Evolutionary conservation across 2,797 vertebrate genomes (phyloP).

Genomic region (Halcyon badia): DNA sequence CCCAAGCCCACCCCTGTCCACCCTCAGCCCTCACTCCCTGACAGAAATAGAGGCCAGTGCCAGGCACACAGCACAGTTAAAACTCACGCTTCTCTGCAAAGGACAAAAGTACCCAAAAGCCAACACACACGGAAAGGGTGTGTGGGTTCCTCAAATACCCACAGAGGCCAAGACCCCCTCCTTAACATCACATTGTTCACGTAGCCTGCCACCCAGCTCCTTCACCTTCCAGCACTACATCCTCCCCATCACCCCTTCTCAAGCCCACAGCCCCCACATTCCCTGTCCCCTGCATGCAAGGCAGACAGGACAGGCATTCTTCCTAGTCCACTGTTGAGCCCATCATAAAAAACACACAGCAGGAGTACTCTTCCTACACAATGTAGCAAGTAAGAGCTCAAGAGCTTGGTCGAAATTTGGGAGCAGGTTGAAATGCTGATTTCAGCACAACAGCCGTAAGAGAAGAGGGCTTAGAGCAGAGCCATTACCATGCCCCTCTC

Average conservation of each 20-base stretch:
- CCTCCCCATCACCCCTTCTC: background rate
- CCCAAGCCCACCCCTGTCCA: background rate
- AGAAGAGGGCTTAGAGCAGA: background rate
- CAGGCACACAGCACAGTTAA: background rate
- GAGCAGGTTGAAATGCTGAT: background rate
- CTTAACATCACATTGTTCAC: no score
- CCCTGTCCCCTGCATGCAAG: rapidly evolving
- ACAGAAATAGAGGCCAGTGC: background rate
- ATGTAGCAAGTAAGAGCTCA: background rate
- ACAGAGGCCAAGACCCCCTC: background rate
- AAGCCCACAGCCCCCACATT: background rate
- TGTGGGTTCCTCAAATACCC: background rate
- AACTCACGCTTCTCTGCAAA: background rate
- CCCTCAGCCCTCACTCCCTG: background rate
- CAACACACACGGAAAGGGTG: background rate
- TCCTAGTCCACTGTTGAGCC: background rate
- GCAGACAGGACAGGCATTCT: background rate
- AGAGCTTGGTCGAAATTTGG: background rate
- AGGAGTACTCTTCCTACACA: background rate
- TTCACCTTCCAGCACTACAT: background rate
- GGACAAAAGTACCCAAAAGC: background rate
- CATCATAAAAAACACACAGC: background rate
- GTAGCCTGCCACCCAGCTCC: background rate
- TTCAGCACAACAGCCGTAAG: background rate
- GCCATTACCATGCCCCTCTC: background rate